phyloP scores from a whole-genome alignment of 2,113 vertebrate species.

The Origma solitaria region DNA sequence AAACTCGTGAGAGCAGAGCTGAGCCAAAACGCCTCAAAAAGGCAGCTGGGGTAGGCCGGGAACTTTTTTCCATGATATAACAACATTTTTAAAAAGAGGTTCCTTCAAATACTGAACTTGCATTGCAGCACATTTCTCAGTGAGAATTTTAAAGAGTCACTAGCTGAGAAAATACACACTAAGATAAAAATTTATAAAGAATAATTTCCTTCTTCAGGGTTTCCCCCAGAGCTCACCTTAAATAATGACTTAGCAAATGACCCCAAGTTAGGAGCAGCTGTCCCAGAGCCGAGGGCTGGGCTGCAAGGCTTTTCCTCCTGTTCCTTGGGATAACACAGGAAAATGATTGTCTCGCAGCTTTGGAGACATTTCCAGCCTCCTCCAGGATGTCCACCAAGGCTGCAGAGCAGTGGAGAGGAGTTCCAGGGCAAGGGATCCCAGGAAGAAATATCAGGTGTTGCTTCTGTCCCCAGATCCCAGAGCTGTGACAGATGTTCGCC shows the following conservation, averaged over 20 bases:
- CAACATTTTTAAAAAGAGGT: rapidly evolving
- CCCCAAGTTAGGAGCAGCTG: not conserved
- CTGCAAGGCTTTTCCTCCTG: not conserved
- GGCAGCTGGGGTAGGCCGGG: not conserved
- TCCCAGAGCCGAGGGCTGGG: not conserved
- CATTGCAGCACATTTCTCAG: not conserved
- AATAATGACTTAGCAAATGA: not conserved
- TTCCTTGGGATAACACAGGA: not conserved
- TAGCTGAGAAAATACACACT: not conserved
- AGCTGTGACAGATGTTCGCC: not conserved
- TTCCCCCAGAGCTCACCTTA: not conserved
- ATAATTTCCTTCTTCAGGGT: not conserved
- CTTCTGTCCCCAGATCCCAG: not conserved
- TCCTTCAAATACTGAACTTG: not conserved
- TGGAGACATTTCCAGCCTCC: not conserved
- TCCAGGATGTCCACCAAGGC: not conserved
- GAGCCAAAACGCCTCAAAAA: rapidly evolving
- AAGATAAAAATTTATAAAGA: not conserved
- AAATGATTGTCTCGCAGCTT: not conserved
- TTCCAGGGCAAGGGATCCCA: not conserved
- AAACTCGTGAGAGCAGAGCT: not conserved
- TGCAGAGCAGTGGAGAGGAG: not conserved
- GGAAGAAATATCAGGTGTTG: not conserved
- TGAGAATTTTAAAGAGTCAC: rapidly evolving
- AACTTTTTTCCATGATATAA: not conserved